A percentile compares a stretch with the other conserved stretches of the same genome.
phyloP scores from a whole-genome alignment of 1,140 invertebrate genomes.

The Bombus breviceps region DNA sequence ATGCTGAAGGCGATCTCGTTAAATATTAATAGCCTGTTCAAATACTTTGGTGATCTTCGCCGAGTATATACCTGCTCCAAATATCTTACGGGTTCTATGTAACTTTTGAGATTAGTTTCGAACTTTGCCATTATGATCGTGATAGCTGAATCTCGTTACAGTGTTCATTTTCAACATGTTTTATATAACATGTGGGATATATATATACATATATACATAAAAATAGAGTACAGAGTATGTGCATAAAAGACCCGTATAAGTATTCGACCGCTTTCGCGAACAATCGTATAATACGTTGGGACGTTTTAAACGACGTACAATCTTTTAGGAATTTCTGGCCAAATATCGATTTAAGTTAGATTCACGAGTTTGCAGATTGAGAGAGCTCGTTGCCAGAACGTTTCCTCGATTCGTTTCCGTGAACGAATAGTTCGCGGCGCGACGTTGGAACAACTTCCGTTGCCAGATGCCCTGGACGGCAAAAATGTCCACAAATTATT shows the following conservation, averaged over 20 bases:
- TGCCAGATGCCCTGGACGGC: not conserved
- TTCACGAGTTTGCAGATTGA: not conserved
- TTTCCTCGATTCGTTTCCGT: constrained; percentile 5
- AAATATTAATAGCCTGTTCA: not conserved
- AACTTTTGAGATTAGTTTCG: not conserved
- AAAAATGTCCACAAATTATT: not conserved
- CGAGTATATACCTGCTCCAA: not conserved
- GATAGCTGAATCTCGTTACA: too few relatives aligned
- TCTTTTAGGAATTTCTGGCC: too few relatives aligned
- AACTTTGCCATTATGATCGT: not conserved
- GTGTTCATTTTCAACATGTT: not conserved
- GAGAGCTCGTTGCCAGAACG: constrained; percentile 6
- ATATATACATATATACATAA: not conserved
- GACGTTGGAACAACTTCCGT: not conserved
- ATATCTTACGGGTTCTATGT: not conserved
- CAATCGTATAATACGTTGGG: too few relatives aligned
- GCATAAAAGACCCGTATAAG: too few relatives aligned
- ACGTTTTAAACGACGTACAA: not conserved
- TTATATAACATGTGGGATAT: not conserved
- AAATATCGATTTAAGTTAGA: constrained; percentile 5
- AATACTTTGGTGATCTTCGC: not conserved
- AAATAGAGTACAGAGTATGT: too few relatives aligned
- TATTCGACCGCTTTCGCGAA: too few relatives aligned
- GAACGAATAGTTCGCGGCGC: constrained; percentile 1
- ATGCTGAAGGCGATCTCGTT: too few relatives aligned